Percentiles rank a stretch among this genome's conserved stretches.
Conservation (phyloP, 1,140 invertebrate species). For the Pseudoatta argentina region DNA sequence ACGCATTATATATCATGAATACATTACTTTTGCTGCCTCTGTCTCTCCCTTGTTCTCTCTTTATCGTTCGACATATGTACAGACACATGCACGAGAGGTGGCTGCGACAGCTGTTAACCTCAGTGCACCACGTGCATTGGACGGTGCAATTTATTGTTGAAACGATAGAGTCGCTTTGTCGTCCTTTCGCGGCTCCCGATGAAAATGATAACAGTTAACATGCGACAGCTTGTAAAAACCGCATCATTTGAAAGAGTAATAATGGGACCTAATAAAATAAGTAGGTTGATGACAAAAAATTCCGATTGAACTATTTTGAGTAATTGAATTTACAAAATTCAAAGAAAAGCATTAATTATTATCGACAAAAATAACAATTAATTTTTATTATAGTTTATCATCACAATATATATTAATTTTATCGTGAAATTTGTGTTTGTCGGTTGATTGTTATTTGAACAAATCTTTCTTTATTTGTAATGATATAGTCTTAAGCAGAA, state of each 20-base stretch:
- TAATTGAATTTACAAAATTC: neutral
- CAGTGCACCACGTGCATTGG: slow-evolving; percentile 43
- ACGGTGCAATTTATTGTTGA: slow-evolving; percentile 54
- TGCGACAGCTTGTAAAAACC: slow-evolving; percentile 21
- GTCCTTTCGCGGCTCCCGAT: slow-evolving; percentile 25
- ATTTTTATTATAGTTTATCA: slow-evolving; percentile 8
- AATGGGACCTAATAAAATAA: slow-evolving; percentile 27
- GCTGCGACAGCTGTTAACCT: slow-evolving; percentile 45
- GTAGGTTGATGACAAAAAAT: neutral
- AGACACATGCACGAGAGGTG: slow-evolving; percentile 16
- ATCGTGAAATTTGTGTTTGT: neutral
- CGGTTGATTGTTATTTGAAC: neutral
- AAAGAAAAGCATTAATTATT: neutral
- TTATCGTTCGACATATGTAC: slow-evolving; percentile 23
- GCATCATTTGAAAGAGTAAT: neutral
- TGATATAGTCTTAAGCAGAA: neutral
- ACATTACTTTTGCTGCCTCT: neutral
- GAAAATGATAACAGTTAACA: slow-evolving; percentile 48
- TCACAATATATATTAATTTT: neutral
- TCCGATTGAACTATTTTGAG: neutral
- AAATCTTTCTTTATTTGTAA: neutral
- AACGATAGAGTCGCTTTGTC: slow-evolving; percentile 38
- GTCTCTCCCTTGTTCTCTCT: neutral
- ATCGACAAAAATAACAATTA: neutral
- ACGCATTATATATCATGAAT: neutral